These are phyloP conservation scores for Drosophila mayri DNA, from an alignment of 1,140 invertebrate genomes.

Conservation along the genomic window DNA sequence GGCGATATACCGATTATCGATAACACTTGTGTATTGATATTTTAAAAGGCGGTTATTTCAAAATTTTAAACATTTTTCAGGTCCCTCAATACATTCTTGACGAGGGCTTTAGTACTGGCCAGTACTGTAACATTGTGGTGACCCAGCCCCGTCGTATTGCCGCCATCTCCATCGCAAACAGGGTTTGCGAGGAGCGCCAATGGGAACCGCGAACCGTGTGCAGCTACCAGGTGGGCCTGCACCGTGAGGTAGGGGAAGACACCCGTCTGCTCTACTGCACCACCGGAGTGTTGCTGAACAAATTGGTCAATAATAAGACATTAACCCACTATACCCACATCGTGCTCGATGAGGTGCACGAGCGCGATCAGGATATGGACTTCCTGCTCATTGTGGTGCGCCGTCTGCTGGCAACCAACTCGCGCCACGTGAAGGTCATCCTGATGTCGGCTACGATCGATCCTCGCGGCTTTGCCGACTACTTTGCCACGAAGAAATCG, in stretches of 20 bases:
- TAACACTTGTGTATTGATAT: neutral
- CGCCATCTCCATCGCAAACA: conserved; percentile 93
- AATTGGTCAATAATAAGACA: conserved; percentile 89
- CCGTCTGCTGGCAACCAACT: conserved; percentile 91
- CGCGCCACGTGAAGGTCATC: conserved; percentile 90
- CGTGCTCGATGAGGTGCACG: conserved; percentile 98
- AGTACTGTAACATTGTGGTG: conserved; percentile 91
- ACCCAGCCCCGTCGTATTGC: conserved; percentile 96
- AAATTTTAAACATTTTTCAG: conserved; percentile 41
- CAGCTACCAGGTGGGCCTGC: conserved; percentile 90
- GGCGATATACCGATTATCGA: conserved; percentile 5
- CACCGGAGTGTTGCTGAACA: conserved; percentile 91
- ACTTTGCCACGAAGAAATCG: conserved; percentile 88
- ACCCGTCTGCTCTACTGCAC: conserved; percentile 95
- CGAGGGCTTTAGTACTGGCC: conserved; percentile 87
- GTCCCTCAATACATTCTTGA: conserved; percentile 97
- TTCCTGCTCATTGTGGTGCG: conserved; percentile 95
- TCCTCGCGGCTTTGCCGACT: conserved; percentile 88
- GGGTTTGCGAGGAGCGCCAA: conserved; percentile 92
- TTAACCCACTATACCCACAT: conserved; percentile 93
- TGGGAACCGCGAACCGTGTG: conserved; percentile 93
- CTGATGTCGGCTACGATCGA: conserved; percentile 96
- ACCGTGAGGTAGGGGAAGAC: conserved; percentile 85
- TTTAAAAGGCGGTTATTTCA: neutral
- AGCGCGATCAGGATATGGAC: conserved; percentile 96